Conservation (phyloP, 2,113 vertebrate genomes). For the Sceloporus tristichus region DNA sequence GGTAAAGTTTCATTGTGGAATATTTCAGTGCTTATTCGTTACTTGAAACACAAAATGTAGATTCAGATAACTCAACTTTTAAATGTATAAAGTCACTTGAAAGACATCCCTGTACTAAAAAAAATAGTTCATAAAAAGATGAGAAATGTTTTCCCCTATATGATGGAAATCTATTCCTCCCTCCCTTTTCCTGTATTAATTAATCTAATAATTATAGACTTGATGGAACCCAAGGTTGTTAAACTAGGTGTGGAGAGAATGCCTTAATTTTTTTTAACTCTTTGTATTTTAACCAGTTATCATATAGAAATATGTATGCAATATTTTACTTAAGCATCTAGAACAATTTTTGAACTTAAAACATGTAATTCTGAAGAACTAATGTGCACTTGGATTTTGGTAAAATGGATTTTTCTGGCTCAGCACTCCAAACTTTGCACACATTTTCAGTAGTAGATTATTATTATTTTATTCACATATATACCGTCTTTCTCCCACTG, state of each 20-base stretch:
- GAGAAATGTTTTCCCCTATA: neutral
- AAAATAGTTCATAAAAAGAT: neutral
- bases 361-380: accelerated
- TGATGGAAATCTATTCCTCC: neutral
- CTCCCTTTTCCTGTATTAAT: neutral
- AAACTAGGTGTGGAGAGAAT: too few relatives aligned
- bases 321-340: neutral
- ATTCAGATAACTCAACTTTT: neutral
- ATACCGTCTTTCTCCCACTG: neutral
- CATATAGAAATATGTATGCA: accelerated
- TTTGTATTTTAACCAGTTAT: neutral
- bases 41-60: neutral
- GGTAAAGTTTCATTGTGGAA: conserved; percentile 16
- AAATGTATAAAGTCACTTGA: neutral
- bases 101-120: neutral
- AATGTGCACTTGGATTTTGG: neutral
- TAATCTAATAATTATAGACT: neutral
- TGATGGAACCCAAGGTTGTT: neutral
- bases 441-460: neutral
- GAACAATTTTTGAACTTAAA: neutral
- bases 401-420: neutral
- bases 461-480: too few relatives aligned
- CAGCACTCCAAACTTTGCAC: neutral
- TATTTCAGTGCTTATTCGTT: neutral
- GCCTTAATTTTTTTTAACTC: neutral